Evolutionary conservation across 30 jellyfish, hydroid and myxozoan genomes (phyloP).

Genomic region (Aurelia sp.): DNA sequence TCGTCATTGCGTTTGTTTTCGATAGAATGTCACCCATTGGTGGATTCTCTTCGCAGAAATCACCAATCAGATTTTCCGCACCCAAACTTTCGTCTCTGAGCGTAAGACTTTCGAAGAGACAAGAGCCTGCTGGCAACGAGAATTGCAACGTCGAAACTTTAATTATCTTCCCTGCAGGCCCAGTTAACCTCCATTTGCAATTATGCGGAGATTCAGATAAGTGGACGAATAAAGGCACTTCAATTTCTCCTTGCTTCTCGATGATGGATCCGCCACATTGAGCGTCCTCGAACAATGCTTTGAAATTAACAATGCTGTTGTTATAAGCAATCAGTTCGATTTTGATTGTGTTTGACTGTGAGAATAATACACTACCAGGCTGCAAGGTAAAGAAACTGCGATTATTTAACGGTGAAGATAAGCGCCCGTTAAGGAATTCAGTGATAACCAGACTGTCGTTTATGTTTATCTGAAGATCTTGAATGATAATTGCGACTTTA

Average conservation of each 20-base stretch:
- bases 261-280: conserved; percentile 76
- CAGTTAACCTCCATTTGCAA: conserved; percentile 75
- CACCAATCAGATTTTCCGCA: conserved; percentile 66
- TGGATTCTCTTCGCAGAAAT: conserved; percentile 90
- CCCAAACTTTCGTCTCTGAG: conserved; percentile 62
- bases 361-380: conserved; percentile 81
- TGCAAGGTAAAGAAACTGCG: conserved; percentile 12
- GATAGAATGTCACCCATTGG: conserved; percentile 77
- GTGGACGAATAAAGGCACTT: conserved; percentile 77
- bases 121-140: conserved; percentile 85
- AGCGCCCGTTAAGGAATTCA: conserved; percentile 8
- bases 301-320: conserved; percentile 10
- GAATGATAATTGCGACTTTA: conserved; percentile 62
- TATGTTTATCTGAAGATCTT: conserved; percentile 18
- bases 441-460: conserved; percentile 67
- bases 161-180: conserved; percentile 44
- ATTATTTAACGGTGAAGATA: conserved; percentile 29
- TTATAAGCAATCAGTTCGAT: conserved; percentile 40
- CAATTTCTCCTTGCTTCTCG: conserved; percentile 49
- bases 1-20: conserved; percentile 21
- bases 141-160: conserved; percentile 64
- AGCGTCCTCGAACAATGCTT: conserved; percentile 80
- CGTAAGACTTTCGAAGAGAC: conserved; percentile 65
- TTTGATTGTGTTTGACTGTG: conserved; percentile 45
- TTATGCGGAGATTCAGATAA: conserved; percentile 46